Evolutionary conservation across 2,888 invertebrate species (phyloP), one percentile per base, ranked within the genome.

Genomic region (Pteria penguin): DNA sequence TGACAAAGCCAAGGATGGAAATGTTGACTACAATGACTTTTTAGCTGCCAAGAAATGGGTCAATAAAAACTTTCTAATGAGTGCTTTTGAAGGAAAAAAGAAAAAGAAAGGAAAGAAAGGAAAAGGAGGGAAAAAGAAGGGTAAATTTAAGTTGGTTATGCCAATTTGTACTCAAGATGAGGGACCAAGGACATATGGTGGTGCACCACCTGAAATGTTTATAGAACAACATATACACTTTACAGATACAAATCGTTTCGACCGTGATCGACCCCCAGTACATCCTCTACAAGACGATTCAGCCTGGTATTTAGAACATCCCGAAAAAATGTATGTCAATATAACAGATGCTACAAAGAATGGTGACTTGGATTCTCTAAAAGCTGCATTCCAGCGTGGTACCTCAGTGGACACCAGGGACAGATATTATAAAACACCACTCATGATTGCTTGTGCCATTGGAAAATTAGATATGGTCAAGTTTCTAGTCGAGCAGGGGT

Each of bases 401-500:
- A 80, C 86, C 1, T 80, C 85, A 22, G 89, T 91, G 0, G 91
- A 92, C 78, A 90, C 88, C 0, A 81, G 91, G 27, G 92, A 92
- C 79, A 91, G 89, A 81, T 92, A 88, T 82, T 92, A 88, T 84
- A 92, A 92, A 82, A 92, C 92, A 18, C 92, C 92, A 1, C 86
- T 92, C 18, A 92, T 92, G 92, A 84, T 89, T 24, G 91, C 92
- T 8, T 86, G 88, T 72, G 78, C 87, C 24, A 80, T 86, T 62
- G 91, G 91, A 5, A 90, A 90, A 76, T 72, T 91, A 8, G 84
- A 89, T n/a, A 87, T 92, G 82, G 90, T 88, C 68, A 87, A 88
- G 70, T 90, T 88, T 74, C 85, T 92, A 3, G 70, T 92, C 8
- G 90, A 91, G 58, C 86, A 86, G 76, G 91, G 92, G 92, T 92